phyloP scores from a whole-genome alignment of 2,797 vertebrate species.

The Antennarius maculatus region DNA sequence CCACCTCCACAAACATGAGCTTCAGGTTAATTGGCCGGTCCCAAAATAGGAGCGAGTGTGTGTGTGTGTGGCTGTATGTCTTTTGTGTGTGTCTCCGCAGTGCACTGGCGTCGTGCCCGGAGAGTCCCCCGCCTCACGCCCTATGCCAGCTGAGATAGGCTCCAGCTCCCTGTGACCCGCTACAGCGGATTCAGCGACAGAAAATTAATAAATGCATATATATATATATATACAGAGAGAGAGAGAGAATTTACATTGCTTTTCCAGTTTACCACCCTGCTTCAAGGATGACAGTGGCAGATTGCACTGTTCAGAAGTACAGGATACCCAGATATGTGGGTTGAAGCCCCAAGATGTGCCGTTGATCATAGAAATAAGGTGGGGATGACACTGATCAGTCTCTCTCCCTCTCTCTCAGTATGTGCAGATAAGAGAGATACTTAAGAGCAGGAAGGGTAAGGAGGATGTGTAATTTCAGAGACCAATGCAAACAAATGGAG shows the following conservation, averaged over 20 bases:
- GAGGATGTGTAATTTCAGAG: slow-evolving; percentile 14
- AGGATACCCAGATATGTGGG: slow-evolving; percentile 57
- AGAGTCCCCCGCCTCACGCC: no score
- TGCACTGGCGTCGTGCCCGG: no score
- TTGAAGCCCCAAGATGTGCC: slow-evolving; percentile 51
- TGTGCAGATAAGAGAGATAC: slow-evolving; percentile 24
- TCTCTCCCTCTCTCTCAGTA: slow-evolving; percentile 28
- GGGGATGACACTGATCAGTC: slow-evolving; percentile 69
- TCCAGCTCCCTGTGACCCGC: no score
- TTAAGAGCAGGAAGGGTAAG: slow-evolving; percentile 22
- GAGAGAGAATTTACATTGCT: slow-evolving; percentile 8
- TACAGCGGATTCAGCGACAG: no score
- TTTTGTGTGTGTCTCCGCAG: no score
- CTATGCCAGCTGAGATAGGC: no score
- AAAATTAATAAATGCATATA: no score
- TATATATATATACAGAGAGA: slow-evolving; percentile 6
- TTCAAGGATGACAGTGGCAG: slow-evolving; percentile 65
- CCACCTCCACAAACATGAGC: no score
- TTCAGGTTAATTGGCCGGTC: no score
- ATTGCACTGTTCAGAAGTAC: slow-evolving; percentile 66
- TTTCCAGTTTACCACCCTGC: slow-evolving; percentile 32
- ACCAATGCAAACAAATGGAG: slow-evolving; percentile 32
- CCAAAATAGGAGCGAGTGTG: no score
- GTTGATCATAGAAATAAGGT: slow-evolving; percentile 73
- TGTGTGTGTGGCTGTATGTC: no score